These are phyloP conservation scores for Graptemys geographica DNA, from an alignment of 2,797 vertebrate species.

Conservation along the genomic window DNA sequence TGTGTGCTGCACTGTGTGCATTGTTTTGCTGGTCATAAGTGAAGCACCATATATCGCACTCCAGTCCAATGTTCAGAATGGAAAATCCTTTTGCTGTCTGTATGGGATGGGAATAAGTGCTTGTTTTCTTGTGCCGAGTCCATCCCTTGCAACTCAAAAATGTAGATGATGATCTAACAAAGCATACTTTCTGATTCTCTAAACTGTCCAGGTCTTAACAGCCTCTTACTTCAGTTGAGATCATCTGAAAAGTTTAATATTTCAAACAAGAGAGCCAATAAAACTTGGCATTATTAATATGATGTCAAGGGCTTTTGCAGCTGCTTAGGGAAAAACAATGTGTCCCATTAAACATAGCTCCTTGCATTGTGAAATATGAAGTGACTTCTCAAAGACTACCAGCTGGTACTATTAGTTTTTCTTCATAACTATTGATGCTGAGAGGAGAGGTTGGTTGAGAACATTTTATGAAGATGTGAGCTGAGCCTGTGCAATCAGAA, in stretches of 20 bases:
- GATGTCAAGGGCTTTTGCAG: conserved; percentile 80
- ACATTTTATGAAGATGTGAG: conserved; percentile 68
- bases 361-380: conserved; percentile 79
- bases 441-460: conserved; percentile 63
- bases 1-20: not conserved
- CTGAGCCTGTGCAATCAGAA: not conserved
- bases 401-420: conserved; percentile 80
- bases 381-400: conserved; percentile 78
- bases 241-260: conserved; percentile 84
- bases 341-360: conserved; percentile 80
- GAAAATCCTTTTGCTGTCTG: accelerated
- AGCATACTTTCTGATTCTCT: conserved; percentile 44
- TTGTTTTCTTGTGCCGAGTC: accelerated
- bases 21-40: accelerated
- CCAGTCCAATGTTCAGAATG: accelerated
- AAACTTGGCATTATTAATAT: conserved; percentile 83
- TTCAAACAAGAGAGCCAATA: conserved; percentile 82
- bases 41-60: accelerated
- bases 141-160: not conserved
- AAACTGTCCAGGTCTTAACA: conserved; percentile 71
- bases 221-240: conserved; percentile 74
- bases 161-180: conserved; percentile 25
- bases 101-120: accelerated
- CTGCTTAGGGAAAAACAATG: conserved; percentile 79
- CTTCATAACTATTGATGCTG: conserved; percentile 60